A percentile compares a stretch with the other conserved stretches of the same genome.
These are phyloP conservation scores for Synanthedon vespiformis DNA, from an alignment of 2,888 invertebrate genomes.

Conservation along the genomic window DNA sequence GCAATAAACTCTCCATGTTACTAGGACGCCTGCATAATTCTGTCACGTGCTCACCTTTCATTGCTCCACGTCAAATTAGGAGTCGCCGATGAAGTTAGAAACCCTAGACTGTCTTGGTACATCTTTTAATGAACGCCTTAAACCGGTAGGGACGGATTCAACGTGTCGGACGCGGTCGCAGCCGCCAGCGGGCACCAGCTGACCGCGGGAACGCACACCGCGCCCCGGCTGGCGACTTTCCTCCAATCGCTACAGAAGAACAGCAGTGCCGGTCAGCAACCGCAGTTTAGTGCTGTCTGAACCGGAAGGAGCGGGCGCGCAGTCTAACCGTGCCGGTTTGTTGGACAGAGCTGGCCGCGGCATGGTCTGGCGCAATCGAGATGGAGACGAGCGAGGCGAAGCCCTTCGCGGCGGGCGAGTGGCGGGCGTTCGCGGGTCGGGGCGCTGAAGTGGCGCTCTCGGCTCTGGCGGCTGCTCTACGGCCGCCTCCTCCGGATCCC, in stretches of 20 bases:
- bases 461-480: slow-evolving; percentile 23
- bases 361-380: slow-evolving; percentile 10
- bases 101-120: too few relatives aligned
- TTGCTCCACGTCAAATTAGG: too few relatives aligned
- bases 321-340: not conserved
- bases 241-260: slow-evolving; percentile 64
- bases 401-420: slow-evolving; percentile 12
- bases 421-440: slow-evolving; percentile 32
- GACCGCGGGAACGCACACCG: slow-evolving; percentile 48
- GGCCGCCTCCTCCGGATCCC: slow-evolving; percentile 16
- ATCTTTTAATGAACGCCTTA: too few relatives aligned
- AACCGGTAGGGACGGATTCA: slow-evolving; percentile 27
- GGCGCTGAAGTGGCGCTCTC: slow-evolving; percentile 19
- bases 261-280: slow-evolving; percentile 33
- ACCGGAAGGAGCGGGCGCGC: slow-evolving; percentile 5
- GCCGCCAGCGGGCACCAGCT: slow-evolving; percentile 19
- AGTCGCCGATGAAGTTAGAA: too few relatives aligned
- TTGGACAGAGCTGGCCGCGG: slow-evolving; percentile 14
- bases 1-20: not conserved
- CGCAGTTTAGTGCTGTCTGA: not conserved
- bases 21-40: too few relatives aligned
- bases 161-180: slow-evolving; percentile 26
- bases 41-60: too few relatives aligned
- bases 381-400: slow-evolving; percentile 3
- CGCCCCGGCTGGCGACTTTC: slow-evolving; percentile 64